phyloP scores from a whole-genome alignment of 2,797 vertebrate species.

The Cetoscarus ocellatus region DNA sequence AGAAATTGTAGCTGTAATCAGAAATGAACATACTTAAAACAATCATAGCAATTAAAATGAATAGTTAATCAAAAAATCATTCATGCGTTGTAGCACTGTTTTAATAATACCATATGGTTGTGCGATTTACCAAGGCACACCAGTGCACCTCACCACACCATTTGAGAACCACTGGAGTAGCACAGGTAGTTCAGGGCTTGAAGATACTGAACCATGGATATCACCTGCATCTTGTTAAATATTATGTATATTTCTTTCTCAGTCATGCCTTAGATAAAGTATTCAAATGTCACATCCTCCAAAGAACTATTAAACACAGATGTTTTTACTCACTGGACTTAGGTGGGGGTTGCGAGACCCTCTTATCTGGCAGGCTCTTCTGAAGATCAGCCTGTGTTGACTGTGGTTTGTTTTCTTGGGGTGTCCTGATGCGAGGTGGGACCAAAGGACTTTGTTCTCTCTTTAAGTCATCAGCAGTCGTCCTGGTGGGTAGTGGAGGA shows the following conservation, averaged over 20 bases:
- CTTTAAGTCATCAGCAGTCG: constrained; percentile 51
- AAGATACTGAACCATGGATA: not conserved
- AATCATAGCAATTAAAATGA: too few species aligned
- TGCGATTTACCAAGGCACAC: too few species aligned
- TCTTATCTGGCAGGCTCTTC: constrained; percentile 29
- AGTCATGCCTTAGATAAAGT: not conserved
- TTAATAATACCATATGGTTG: too few species aligned
- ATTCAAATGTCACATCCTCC: not conserved
- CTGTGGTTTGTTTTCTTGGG: constrained; percentile 39
- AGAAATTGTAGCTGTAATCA: too few species aligned
- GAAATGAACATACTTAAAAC: too few species aligned
- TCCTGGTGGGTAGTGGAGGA: constrained; percentile 19
- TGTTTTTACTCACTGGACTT: constrained; percentile 46
- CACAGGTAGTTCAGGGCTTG: not conserved
- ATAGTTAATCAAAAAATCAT: too few species aligned
- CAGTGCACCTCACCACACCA: too few species aligned
- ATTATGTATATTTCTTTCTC: not conserved
- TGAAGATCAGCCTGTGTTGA: constrained; percentile 35
- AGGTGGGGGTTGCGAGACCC: constrained; percentile 9
- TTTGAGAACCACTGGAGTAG: too few species aligned
- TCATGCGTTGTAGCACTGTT: too few species aligned
- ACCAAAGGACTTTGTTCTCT: constrained; percentile 62
- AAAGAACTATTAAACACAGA: not conserved
- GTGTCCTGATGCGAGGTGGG: constrained; percentile 59
- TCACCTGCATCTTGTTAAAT: not conserved